Base-by-base conservation (phyloP, 2,113 vertebrate genomes). In the Sinosuthora webbiana region DNA sequence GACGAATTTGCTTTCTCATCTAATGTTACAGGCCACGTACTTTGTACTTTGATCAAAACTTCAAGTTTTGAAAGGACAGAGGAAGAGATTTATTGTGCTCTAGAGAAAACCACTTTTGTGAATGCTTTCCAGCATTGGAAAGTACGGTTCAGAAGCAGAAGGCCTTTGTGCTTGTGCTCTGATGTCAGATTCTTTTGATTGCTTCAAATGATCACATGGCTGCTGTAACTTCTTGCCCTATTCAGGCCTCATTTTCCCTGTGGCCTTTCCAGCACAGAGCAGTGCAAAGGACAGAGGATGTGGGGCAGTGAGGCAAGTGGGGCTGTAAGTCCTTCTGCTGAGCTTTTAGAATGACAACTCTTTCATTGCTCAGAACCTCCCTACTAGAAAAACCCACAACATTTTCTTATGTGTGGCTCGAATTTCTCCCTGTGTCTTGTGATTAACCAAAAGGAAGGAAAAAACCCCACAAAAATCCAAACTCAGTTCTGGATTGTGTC, bases 1-100 rank as follows among this genome's bases (percentile, higher is more conserved):
- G 57, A 84, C 1, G 5, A 47, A 70, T 92, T 88, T 81, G 9
- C 47, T 84, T 92, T 78, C 52, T 83, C 28, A 24, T 84, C 22
- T 78, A 11, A 64, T n/a, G 28, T 85, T 92, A 64, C 57, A 63
- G 77, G 49, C 44, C 57, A 52, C 1, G 7, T 69, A 57, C 85
- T 89, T 83, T 65, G 64, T 44, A 47, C 63, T 90, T 87, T 52
- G 69, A 89, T 91, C 60, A 84, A 87, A 93, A 92, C 39, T 75
- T 60, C 16, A n/a, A 13, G 10, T 80, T 94, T 74, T 63, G 64
- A 89, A 95, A 86, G 60, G 50, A 20, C 24, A 87, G 47, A 55
- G 73, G 52, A 81, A 92, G 35, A 84, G 42, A 45, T 84, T 89
- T 81, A 30, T 78, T 53, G 42, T 47, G 10, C 71, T 90, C 86